These are phyloP conservation scores for Holotrichia oblita DNA, from an alignment of 1,140 invertebrate genomes.

Conservation along the genomic window DNA sequence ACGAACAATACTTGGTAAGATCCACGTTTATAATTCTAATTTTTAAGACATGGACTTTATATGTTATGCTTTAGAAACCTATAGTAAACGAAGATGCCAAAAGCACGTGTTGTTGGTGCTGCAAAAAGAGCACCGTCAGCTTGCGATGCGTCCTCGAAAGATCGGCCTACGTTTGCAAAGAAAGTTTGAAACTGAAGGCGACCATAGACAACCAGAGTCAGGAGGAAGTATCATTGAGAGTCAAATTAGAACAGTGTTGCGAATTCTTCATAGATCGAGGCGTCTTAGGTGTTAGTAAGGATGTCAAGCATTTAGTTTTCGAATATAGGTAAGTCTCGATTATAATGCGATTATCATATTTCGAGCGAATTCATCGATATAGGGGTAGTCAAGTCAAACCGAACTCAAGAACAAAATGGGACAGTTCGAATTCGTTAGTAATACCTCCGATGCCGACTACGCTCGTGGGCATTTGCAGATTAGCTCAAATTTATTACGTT, in stretches of 20 bases:
- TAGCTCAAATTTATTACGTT: slow-evolving; percentile 84
- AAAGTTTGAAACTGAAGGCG: slow-evolving; percentile 78
- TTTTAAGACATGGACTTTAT: no score
- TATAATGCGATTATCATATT: no score
- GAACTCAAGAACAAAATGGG: slow-evolving; percentile 71
- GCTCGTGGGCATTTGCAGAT: slow-evolving; percentile 76
- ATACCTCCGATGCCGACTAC: slow-evolving; percentile 85
- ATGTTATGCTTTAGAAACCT: slow-evolving; percentile 80
- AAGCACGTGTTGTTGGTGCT: slow-evolving; percentile 80
- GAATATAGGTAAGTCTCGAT: slow-evolving; percentile 70
- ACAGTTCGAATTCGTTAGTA: slow-evolving; percentile 73
- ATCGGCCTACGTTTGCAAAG: slow-evolving; percentile 83
- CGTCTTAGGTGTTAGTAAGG: slow-evolving; percentile 79
- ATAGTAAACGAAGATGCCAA: slow-evolving; percentile 75
- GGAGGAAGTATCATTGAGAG: slow-evolving; percentile 74
- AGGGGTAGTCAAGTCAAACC: slow-evolving; percentile 71
- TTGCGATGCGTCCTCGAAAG: slow-evolving; percentile 77
- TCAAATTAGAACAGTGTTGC: slow-evolving; percentile 80
- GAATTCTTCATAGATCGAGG: slow-evolving; percentile 85
- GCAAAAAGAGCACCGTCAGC: slow-evolving; percentile 75
- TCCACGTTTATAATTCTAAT: no score
- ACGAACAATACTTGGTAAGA: slow-evolving; percentile 82
- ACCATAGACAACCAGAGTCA: slow-evolving; percentile 84
- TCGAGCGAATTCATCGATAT: no score
- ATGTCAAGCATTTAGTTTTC: slow-evolving; percentile 75